Conservation (phyloP, 2,888 invertebrate species). For the Drosophila picticornis region DNA sequence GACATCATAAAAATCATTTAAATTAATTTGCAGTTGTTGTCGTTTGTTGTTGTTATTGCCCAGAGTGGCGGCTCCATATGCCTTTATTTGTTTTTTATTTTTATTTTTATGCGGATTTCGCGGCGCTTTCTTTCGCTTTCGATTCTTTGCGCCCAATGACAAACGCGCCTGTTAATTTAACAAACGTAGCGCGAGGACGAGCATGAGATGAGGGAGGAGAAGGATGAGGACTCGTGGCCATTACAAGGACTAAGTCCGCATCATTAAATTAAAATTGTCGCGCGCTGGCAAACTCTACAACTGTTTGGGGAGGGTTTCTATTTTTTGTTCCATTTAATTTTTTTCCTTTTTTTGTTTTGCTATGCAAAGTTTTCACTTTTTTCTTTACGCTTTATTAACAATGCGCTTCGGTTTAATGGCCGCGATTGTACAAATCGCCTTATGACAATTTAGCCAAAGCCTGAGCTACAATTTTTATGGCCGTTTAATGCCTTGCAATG, state of each 20-base stretch:
- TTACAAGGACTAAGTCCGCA: slow-evolving; percentile 82
- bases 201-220: neutral
- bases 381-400: slow-evolving; percentile 79
- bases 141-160: slow-evolving; percentile 59
- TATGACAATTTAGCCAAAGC: slow-evolving; percentile 74
- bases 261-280: slow-evolving; percentile 82
- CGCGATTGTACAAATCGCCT: slow-evolving; percentile 82
- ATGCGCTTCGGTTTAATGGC: slow-evolving; percentile 78
- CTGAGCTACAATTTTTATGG: slow-evolving; percentile 75
- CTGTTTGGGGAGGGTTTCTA: slow-evolving; percentile 50
- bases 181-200: slow-evolving; percentile 62
- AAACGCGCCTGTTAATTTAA: slow-evolving; percentile 79
- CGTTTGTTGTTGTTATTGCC: slow-evolving; percentile 19
- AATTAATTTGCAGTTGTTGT: slow-evolving; percentile 74
- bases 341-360: slow-evolving; percentile 39
- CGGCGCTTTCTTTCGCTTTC: slow-evolving; percentile 35
- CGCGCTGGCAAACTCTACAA: slow-evolving; percentile 45
- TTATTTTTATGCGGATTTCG: slow-evolving; percentile 57
- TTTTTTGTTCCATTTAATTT: slow-evolving; percentile 17
- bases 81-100: slow-evolving; percentile 71
- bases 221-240: slow-evolving; percentile 50
- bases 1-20: slow-evolving; percentile 81
- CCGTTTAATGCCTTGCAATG: slow-evolving; percentile 79
- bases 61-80: slow-evolving; percentile 61
- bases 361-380: slow-evolving; percentile 61